phyloP scores from a whole-genome alignment of 1,140 invertebrate species.

The Polypedilum vanderplanki region DNA sequence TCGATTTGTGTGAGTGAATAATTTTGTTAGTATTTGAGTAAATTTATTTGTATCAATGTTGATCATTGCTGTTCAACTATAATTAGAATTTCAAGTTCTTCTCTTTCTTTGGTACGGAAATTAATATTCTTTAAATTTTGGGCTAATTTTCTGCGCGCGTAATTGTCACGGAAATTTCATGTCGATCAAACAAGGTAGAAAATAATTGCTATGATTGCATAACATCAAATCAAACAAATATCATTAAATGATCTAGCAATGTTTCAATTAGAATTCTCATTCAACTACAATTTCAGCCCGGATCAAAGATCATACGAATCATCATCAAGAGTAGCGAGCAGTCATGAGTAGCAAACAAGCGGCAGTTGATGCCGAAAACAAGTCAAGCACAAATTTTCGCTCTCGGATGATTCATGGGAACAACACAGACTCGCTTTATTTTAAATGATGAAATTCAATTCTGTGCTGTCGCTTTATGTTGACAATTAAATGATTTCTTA shows the following conservation, averaged over 20 bases:
- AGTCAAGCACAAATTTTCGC: neutral
- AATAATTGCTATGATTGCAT: neutral
- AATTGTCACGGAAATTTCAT: conserved; percentile 6
- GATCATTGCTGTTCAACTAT: conserved; percentile 2
- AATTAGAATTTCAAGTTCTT: neutral
- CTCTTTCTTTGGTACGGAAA: neutral
- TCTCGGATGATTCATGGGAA: neutral
- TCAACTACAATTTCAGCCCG: neutral
- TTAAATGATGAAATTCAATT: neutral
- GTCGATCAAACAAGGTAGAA: neutral
- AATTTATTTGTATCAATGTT: neutral
- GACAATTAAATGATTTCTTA: no score
- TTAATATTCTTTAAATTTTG: neutral
- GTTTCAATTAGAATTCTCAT: neutral
- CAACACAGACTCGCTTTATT: no score
- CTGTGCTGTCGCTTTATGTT: neutral
- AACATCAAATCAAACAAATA: no score
- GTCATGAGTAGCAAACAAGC: neutral
- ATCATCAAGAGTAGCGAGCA: neutral
- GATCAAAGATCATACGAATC: conserved; percentile 12
- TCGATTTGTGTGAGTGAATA: neutral
- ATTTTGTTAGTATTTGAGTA: no score
- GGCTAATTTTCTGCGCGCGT: neutral
- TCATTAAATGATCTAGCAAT: no score
- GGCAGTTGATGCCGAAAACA: no score